These are phyloP conservation scores for Pseudopleuronectes americanus DNA, from an alignment of 2,797 vertebrate genomes.

Conservation along the genomic window DNA sequence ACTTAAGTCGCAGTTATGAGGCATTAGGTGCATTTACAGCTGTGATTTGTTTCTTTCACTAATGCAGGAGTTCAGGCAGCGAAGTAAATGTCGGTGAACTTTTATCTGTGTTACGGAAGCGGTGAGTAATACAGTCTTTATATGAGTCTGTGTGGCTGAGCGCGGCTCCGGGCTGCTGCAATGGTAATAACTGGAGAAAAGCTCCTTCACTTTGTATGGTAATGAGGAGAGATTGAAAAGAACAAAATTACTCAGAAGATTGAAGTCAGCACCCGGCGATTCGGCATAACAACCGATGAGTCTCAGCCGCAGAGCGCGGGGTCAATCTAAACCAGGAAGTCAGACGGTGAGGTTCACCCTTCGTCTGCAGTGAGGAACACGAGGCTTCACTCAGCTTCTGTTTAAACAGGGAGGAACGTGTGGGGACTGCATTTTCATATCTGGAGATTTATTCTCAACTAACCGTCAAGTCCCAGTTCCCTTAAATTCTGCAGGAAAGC, in stretches of 20 bases:
- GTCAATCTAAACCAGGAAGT: conserved; percentile 57
- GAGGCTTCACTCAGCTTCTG: background rate
- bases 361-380: conserved; percentile 9
- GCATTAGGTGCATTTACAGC: conserved; percentile 21
- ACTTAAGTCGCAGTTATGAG: conserved; percentile 22
- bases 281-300: conserved; percentile 55
- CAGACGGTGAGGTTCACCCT: conserved; percentile 29
- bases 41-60: background rate
- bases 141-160: conserved; percentile 18
- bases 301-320: conserved; percentile 35
- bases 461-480: too few relatives aligned
- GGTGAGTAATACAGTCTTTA: conserved; percentile 25
- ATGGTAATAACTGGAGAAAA: conserved; percentile 61
- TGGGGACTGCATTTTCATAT: too few relatives aligned
- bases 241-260: conserved; percentile 70
- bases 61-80: conserved; percentile 35
- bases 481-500: too few relatives aligned
- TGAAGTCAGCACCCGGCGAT: conserved; percentile 66
- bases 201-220: conserved; percentile 67
- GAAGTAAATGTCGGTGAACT: conserved; percentile 2
- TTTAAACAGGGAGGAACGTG: too few relatives aligned
- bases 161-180: conserved; percentile 34
- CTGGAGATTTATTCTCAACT: too few relatives aligned
- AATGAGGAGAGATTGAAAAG: conserved; percentile 70
- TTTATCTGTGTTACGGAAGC: conserved; percentile 25